Evolutionary conservation across 2,113 vertebrate species (phyloP).

Genomic region (Condylura cristata): DNA sequence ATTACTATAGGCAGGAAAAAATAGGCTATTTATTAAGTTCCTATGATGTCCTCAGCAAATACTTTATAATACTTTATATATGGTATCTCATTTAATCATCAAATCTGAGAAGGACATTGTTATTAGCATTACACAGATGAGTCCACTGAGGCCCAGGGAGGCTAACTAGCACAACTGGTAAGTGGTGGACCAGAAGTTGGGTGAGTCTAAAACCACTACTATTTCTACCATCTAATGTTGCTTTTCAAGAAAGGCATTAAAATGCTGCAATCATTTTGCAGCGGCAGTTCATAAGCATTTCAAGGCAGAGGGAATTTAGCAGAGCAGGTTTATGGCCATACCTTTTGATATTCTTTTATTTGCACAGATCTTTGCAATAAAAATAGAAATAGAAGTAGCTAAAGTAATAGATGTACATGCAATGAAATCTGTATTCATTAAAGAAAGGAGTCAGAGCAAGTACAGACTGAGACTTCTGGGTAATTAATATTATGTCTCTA

Average conservation of each 20-base stretch:
- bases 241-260: slow-evolving; percentile 52
- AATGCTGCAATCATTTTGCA: slow-evolving; percentile 59
- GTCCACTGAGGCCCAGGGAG: neutral
- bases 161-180: neutral
- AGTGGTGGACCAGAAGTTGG: neutral
- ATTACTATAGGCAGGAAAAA: neutral
- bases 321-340: slow-evolving; percentile 55
- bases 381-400: slow-evolving; percentile 71
- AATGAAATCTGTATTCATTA: slow-evolving; percentile 68
- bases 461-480: slow-evolving; percentile 46
- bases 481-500: slow-evolving; percentile 65
- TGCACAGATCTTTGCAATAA: slow-evolving; percentile 76
- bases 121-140: neutral
- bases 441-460: slow-evolving; percentile 42
- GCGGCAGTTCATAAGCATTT: slow-evolving; percentile 38
- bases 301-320: slow-evolving; percentile 57
- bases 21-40: neutral
- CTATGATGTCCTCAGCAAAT: neutral
- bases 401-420: slow-evolving; percentile 67
- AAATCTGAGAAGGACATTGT: neutral
- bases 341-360: slow-evolving; percentile 76
- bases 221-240: neutral
- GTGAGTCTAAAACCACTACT: neutral
- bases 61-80: neutral
- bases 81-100: neutral